Evolutionary conservation across 2,888 invertebrate genomes (phyloP).

Genomic region (Adelognathus sp.): DNA sequence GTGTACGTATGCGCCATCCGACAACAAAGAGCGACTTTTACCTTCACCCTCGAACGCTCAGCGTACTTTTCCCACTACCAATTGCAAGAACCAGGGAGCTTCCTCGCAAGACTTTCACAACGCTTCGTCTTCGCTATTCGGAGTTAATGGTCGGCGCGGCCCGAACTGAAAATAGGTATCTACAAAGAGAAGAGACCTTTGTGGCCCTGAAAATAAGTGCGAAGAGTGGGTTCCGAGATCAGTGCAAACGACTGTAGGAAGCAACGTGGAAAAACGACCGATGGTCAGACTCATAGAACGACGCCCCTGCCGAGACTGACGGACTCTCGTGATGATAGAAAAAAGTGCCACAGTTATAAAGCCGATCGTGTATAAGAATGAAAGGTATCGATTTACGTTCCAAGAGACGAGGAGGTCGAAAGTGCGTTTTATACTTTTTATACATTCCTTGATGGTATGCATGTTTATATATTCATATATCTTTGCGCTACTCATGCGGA

Average conservation of each 20-base stretch:
- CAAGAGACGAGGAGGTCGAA: conserved; percentile 16
- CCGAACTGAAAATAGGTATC: conserved; percentile 11
- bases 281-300: conserved; percentile 27
- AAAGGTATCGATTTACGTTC: conserved; percentile 33
- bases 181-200: background rate
- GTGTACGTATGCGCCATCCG: conserved; percentile 24
- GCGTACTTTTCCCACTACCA: conserved; percentile 35
- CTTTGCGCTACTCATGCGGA: background rate
- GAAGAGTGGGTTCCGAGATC: background rate
- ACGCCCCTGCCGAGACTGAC: background rate
- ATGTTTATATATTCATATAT: background rate
- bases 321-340: background rate
- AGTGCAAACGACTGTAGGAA: conserved; percentile 3
- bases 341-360: conserved; percentile 5
- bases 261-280: conserved; percentile 12
- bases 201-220: background rate
- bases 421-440: conserved; percentile 10
- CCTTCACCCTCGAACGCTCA: background rate
- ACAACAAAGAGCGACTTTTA: conserved; percentile 49
- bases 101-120: conserved; percentile 9
- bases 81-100: conserved; percentile 25
- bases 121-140: conserved; percentile 33
- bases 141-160: conserved; percentile 46
- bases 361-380: conserved; percentile 21
- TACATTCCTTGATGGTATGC: background rate